These are phyloP conservation scores for Sebastes miniatus DNA, from an alignment of 2,797 vertebrate genomes.

Conservation along the genomic window DNA sequence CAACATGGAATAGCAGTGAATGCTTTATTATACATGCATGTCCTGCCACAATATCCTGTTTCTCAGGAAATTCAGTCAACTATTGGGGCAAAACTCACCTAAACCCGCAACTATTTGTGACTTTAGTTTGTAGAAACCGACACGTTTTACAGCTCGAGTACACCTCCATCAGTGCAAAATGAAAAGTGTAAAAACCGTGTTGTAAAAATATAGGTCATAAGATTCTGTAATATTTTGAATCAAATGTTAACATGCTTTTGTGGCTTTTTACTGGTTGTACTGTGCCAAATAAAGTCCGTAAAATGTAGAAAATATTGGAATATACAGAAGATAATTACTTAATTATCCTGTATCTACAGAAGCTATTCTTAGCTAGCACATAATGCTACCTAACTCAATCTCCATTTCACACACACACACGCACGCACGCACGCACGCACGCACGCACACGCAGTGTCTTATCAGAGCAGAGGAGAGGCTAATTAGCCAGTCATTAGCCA, in stretches of 20 bases:
- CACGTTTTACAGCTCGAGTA: background rate
- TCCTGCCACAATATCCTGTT: background rate
- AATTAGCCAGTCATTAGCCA: constrained; percentile 70
- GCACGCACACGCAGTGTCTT: constrained; percentile 22
- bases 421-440: constrained; percentile 1
- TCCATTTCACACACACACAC: background rate
- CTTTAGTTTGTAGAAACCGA: background rate
- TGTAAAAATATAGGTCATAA: background rate
- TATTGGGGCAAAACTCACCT: background rate
- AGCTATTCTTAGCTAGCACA: constrained; percentile 16
- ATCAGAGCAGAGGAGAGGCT: constrained; percentile 53
- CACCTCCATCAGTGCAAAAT: background rate
- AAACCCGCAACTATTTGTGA: background rate
- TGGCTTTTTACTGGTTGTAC: background rate
- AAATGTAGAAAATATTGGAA: constrained; percentile 4
- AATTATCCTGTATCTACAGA: constrained; percentile 12
- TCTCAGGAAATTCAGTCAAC: background rate
- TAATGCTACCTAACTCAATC: background rate
- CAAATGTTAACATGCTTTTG: background rate
- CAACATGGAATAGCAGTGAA: background rate
- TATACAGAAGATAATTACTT: constrained; percentile 9
- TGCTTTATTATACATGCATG: background rate
- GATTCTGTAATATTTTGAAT: background rate
- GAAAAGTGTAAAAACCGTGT: background rate
- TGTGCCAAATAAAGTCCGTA: background rate